Evolutionary conservation across 2,888 invertebrate species (phyloP).

Genomic region (Caenorhabditis sp.): DNA sequence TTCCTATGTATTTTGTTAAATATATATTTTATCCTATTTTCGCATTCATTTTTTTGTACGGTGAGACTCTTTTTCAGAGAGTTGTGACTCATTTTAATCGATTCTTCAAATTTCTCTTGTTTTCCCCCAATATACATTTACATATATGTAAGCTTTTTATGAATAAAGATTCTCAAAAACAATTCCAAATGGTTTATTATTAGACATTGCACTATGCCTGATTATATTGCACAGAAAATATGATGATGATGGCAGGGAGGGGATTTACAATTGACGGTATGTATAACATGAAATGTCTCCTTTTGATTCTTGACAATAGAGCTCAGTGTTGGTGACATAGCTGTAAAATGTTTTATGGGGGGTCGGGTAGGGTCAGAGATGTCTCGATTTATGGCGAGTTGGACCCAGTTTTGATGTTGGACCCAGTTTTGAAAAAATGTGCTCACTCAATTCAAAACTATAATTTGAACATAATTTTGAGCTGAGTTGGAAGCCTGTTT

Average conservation of each 20-base stretch:
- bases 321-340: constrained; percentile 69
- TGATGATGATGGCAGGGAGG: not conserved
- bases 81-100: constrained; percentile 15
- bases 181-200: constrained; percentile 3
- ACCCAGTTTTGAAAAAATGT: no score
- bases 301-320: constrained; percentile 68
- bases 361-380: not conserved
- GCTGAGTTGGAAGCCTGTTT: no score
- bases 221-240: not conserved
- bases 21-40: not conserved
- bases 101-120: not conserved
- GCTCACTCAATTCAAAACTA: no score
- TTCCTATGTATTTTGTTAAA: no score
- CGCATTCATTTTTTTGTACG: constrained; percentile 18
- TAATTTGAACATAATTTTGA: no score
- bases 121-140: constrained; percentile 45
- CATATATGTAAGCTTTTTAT: not conserved
- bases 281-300: constrained; percentile 67
- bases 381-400: no score
- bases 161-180: not conserved
- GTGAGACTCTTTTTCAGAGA: constrained; percentile 37
- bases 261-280: constrained; percentile 62
- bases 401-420: no score
- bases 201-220: not conserved
- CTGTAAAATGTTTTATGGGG: constrained; percentile 34